Percentiles rank a stretch among this genome's conserved stretches.
phyloP scores from a whole-genome alignment of 2,888 invertebrate genomes.

The Rotaria macrura region DNA sequence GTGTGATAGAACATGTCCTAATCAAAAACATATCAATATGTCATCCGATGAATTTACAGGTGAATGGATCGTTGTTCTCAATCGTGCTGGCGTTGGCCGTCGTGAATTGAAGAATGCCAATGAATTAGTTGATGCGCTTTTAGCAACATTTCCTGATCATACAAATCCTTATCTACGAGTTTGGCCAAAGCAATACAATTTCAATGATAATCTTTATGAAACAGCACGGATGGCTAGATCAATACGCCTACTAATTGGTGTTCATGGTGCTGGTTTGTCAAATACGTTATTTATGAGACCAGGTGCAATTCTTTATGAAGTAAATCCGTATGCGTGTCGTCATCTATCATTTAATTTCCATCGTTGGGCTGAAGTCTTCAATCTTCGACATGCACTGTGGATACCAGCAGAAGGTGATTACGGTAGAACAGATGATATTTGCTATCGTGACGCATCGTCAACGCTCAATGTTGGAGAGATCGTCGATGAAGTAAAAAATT shows the following conservation, averaged over 20 bases:
- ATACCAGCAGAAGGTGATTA: neutral
- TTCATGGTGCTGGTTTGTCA: neutral
- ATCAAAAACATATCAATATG: neutral
- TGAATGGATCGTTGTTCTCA: neutral
- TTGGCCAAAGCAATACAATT: neutral
- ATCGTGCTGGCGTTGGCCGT: neutral
- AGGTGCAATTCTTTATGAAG: neutral
- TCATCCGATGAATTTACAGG: neutral
- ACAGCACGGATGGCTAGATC: neutral
- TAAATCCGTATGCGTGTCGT: neutral
- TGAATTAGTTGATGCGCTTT: neutral
- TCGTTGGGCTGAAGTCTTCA: neutral
- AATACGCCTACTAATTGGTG: neutral
- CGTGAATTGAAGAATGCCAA: neutral
- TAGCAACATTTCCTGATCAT: neutral
- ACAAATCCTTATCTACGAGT: neutral
- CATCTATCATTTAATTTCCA: neutral
- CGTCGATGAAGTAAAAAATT: neutral
- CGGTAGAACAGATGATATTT: neutral
- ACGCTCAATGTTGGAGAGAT: neutral
- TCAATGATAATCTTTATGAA: neutral
- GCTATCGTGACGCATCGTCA: neutral
- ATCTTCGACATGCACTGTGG: neutral
- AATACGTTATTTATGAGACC: neutral
- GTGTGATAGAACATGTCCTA: neutral